Percentiles rank a stretch among this genome's conserved stretches.
These are phyloP conservation scores for Ibidorhyncha struthersii DNA, from an alignment of 2,113 vertebrate species.

Conservation along the genomic window DNA sequence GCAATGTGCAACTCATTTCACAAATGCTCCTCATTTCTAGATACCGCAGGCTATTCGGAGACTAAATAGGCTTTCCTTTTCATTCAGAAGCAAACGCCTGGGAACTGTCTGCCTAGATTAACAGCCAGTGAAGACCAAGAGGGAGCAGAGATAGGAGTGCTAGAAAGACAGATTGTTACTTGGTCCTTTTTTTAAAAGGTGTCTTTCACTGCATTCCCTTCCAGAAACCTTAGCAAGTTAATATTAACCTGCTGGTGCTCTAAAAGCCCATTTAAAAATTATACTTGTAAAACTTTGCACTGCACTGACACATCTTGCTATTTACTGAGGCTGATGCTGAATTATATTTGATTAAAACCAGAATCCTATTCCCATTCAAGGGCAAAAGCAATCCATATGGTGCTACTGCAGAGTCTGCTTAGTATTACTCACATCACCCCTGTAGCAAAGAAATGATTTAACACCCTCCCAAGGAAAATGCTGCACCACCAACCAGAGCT, in stretches of 20 bases:
- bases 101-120: not conserved
- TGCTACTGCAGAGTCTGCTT: constrained; percentile 41
- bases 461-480: not conserved
- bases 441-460: constrained; percentile 31
- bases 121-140: not conserved
- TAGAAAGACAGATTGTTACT: not conserved
- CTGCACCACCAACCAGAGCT: constrained; percentile 1
- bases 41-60: not conserved
- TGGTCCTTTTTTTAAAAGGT: not conserved
- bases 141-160: not conserved
- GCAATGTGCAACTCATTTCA: not conserved
- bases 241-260: not conserved
- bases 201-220: not conserved
- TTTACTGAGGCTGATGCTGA: not conserved
- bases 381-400: constrained; percentile 33
- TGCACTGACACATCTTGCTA: not conserved
- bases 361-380: constrained; percentile 30
- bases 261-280: not conserved
- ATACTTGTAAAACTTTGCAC: not conserved
- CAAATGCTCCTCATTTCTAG: not conserved
- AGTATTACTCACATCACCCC: constrained; percentile 34
- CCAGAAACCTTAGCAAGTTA: not conserved
- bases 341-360: constrained; percentile 40
- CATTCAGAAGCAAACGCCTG: not conserved
- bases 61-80: not conserved